phyloP scores from a whole-genome alignment of 2,888 invertebrate species.

The Marasmarcha lunaedactyla region DNA sequence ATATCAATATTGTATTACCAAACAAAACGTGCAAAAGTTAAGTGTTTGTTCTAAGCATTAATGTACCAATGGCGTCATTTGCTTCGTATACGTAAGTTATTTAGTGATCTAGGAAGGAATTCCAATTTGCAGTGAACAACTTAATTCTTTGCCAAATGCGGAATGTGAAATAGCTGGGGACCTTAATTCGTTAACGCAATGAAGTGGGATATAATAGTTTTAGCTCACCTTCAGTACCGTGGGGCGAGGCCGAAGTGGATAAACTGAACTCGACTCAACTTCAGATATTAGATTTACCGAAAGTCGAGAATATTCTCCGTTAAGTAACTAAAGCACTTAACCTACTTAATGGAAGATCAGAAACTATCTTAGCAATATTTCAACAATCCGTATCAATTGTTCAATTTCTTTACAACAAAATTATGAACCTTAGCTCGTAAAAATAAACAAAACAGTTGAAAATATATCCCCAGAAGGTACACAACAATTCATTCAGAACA shows the following conservation, averaged over 20 bases:
- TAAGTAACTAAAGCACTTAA: too few species aligned
- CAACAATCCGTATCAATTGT: too few species aligned
- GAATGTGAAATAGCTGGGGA: slow-evolving; percentile 13
- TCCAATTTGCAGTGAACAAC: slow-evolving; percentile 6
- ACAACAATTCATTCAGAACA: too few species aligned
- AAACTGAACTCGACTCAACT: slow-evolving; percentile 46
- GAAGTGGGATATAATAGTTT: slow-evolving; percentile 39
- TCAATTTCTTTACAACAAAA: too few species aligned
- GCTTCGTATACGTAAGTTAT: too few species aligned
- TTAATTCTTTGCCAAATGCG: slow-evolving; percentile 9
- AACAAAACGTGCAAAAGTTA: slow-evolving; percentile 5
- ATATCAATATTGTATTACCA: slow-evolving; percentile 26
- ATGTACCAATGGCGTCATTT: not conserved
- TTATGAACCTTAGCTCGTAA: too few species aligned
- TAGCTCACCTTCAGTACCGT: slow-evolving; percentile 29
- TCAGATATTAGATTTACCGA: slow-evolving; percentile 58
- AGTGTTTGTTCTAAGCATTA: not conserved
- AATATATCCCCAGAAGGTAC: too few species aligned
- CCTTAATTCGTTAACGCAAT: slow-evolving; percentile 27
- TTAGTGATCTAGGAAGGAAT: slow-evolving; percentile 1
- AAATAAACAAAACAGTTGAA: too few species aligned
- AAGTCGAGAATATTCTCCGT: slow-evolving; percentile 18
- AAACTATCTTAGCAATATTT: too few species aligned
- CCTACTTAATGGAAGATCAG: too few species aligned
- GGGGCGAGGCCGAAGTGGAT: slow-evolving; percentile 43